Conservation (phyloP, 2,113 vertebrate genomes). For the Cyphomyrus plagiostoma region DNA sequence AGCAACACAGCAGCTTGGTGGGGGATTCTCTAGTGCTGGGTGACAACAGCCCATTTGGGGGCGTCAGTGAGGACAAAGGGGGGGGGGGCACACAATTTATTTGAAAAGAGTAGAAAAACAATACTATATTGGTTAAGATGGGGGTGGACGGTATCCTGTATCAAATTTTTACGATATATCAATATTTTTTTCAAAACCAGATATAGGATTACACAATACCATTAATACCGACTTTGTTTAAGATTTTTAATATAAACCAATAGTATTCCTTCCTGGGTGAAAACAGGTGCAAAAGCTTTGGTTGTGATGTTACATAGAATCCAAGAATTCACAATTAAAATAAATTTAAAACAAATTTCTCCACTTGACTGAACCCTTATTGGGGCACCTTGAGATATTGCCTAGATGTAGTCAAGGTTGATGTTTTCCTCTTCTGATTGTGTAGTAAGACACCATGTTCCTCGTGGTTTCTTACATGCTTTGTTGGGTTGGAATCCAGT, state of each 20-base stretch:
- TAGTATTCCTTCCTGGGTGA: background rate
- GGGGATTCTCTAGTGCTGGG: background rate
- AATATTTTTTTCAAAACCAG: background rate
- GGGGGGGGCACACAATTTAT: background rate
- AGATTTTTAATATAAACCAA: background rate
- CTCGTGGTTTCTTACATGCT: background rate
- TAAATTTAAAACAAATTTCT: background rate
- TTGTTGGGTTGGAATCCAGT: background rate
- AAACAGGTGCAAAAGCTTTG: background rate
- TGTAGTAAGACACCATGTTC: background rate
- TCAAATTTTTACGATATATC: background rate
- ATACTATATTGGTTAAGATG: background rate
- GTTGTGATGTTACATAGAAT: background rate
- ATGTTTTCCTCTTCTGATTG: background rate
- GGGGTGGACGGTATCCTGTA: background rate
- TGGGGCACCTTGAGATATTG: background rate
- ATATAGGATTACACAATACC: background rate
- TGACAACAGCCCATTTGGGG: background rate
- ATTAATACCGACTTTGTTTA: background rate
- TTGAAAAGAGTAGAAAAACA: background rate
- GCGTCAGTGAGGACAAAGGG: background rate
- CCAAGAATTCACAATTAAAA: background rate
- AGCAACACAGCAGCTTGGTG: background rate
- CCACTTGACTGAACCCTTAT: background rate
- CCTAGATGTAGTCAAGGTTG: background rate